Evolutionary conservation across 2,113 vertebrate species (phyloP), one percentile per base, ranked within the genome.

Genomic region (Burhinus bistriatus): DNA sequence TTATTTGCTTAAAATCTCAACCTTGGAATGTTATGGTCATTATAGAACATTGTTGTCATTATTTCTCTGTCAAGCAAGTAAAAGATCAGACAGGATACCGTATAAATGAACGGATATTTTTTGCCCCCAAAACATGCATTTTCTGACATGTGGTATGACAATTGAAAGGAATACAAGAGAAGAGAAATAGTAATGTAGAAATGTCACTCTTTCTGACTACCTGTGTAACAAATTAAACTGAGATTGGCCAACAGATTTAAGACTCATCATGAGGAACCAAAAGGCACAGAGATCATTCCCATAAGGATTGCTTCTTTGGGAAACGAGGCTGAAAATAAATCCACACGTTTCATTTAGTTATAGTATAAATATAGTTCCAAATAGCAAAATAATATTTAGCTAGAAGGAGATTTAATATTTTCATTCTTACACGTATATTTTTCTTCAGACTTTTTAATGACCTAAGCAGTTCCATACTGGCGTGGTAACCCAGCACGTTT

Each of bases 121-220:
- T n/a, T 59, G 3, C 8, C 9, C 40, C 32, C 38, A 57, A n/a
- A 4, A 0, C 0, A 47, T 19, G 2, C 12, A 27, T 82, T 82
- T 93, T 82, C 52, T 89, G 40, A 36, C 29, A 29, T 36, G 15
- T 22, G 2, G 2, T 62, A 45, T 58, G 36, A 19, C 29, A 65
- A 42, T 12, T 25, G 80, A 83, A 81, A 15, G 4, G 22, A 83
- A 73, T 34, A 47, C 14, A 70, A 83, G 29, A 29, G 8, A 71
- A 49, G 11, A 83, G 29, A 94, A 61, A 83, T 2, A 73, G 16
- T 7, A 87, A 12, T 12, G 14, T 11, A 92, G 25, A 87, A 62
- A 57, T 30, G 6, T 51, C 20, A 38, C 1, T 77, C 22, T 80
- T 78, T 80, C 57, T 88, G 21, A 62, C 27, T 64, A 71, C 15